Percentiles rank a stretch among this genome's conserved stretches.
Evolutionary conservation across 1,140 invertebrate species (phyloP).

Genomic region (Drusus annulatus): DNA sequence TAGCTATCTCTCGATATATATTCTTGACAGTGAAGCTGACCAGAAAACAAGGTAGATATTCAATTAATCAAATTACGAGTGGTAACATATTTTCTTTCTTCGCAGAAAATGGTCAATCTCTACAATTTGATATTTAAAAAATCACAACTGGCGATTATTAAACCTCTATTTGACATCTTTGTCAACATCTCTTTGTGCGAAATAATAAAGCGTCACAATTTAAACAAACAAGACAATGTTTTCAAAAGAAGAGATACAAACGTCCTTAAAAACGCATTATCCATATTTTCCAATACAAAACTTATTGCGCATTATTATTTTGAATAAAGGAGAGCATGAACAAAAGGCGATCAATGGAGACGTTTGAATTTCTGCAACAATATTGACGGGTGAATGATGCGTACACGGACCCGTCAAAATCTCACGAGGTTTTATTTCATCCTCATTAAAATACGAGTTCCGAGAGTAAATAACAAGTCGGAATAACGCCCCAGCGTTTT

Average conservation of each 20-base stretch:
- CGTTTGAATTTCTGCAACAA: slow-evolving; percentile 22
- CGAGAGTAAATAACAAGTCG: slow-evolving; percentile 31
- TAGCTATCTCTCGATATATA: too few relatives aligned
- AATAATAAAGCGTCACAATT: background rate
- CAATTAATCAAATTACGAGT: too few relatives aligned
- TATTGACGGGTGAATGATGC: slow-evolving; percentile 39
- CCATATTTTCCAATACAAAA: background rate
- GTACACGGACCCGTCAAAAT: slow-evolving; percentile 15
- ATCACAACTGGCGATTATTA: too few relatives aligned
- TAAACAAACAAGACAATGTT: background rate
- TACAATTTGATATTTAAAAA: too few relatives aligned
- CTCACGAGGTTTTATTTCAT: slow-evolving; percentile 41
- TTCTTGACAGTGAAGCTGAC: too few relatives aligned
- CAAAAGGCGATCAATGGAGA: slow-evolving; percentile 18
- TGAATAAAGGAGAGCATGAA: slow-evolving; percentile 10
- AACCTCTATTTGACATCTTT: too few relatives aligned
- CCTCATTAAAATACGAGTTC: slow-evolving; percentile 46
- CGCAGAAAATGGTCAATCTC: too few relatives aligned
- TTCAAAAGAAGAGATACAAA: background rate
- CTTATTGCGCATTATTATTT: background rate
- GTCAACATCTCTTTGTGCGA: too few relatives aligned
- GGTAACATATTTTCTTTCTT: too few relatives aligned
- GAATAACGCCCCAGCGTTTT: slow-evolving; percentile 38
- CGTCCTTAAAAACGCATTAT: slow-evolving; percentile 21
- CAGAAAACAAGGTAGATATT: too few relatives aligned